phyloP scores from a whole-genome alignment of 2,113 vertebrate species.

The Mustela lutreola region DNA sequence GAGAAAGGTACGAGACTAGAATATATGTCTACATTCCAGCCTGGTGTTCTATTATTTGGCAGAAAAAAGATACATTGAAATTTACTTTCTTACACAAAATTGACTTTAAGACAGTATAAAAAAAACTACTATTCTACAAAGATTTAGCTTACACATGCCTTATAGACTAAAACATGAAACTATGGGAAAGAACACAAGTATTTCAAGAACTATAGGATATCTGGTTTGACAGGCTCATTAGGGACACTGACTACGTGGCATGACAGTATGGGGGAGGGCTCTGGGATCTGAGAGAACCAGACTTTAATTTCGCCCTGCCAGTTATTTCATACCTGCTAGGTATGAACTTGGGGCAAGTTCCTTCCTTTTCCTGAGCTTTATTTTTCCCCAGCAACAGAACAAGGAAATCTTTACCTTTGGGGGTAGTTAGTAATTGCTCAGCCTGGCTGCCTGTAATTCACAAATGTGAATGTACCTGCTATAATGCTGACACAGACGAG shows the following conservation, averaged over 20 bases:
- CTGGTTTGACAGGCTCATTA: not conserved
- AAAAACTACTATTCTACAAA: not conserved
- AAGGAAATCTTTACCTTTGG: not conserved
- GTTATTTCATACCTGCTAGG: not conserved
- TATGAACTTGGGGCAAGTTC: not conserved
- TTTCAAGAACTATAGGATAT: not conserved
- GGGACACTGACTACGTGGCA: not conserved
- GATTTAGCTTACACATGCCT: not conserved
- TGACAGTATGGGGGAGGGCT: not conserved
- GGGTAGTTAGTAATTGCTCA: not conserved
- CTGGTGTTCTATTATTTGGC: not conserved
- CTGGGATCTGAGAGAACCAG: not conserved
- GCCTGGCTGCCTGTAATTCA: not conserved
- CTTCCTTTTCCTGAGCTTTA: not conserved
- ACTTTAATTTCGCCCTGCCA: not conserved
- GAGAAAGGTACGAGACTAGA: not conserved
- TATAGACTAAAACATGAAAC: constrained; percentile 1
- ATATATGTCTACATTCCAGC: not conserved
- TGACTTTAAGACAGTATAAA: not conserved
- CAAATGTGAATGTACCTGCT: not conserved
- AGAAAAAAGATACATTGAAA: not conserved
- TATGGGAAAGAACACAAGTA: not conserved
- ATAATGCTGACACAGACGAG: not conserved
- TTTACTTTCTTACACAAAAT: not conserved
- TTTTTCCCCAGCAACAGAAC: not conserved